Conservation (phyloP, 2,113 vertebrate genomes). For the Sisor rabdophorus region DNA sequence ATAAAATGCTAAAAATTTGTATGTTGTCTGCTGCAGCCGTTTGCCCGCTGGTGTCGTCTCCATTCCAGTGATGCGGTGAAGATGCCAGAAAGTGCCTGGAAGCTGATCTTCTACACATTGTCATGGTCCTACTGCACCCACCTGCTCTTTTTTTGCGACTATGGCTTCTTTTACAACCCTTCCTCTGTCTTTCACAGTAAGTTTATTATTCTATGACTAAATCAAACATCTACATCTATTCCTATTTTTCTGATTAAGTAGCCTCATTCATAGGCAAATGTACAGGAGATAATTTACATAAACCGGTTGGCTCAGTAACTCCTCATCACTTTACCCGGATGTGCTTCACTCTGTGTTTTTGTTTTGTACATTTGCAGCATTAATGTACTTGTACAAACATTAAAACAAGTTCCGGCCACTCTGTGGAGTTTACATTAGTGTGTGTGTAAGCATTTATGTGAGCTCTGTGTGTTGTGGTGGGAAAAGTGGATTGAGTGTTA, state of each 20-base stretch:
- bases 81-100: constrained; percentile 97
- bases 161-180: constrained; percentile 89
- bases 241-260: too few relatives aligned
- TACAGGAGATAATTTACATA: neutral
- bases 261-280: neutral
- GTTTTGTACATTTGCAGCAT: neutral
- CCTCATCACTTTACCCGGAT: neutral
- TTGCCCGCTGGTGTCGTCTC: constrained; percentile 76
- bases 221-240: too few relatives aligned
- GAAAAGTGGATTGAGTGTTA: constrained; percentile 1
- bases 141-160: constrained; percentile 88
- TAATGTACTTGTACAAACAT: neutral
- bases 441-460: neutral
- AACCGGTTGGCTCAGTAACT: neutral
- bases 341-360: neutral
- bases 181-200: constrained; percentile 88
- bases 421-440: neutral
- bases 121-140: constrained; percentile 88
- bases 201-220: constrained; percentile 14
- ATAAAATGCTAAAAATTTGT: neutral
- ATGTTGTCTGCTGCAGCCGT: constrained; percentile 70
- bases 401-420: neutral
- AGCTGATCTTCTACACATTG: constrained; percentile 88
- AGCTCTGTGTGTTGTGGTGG: neutral
- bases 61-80: constrained; percentile 87